Base-by-base conservation (phyloP, 2,113 vertebrate species). In the Myotis brandtii region DNA sequence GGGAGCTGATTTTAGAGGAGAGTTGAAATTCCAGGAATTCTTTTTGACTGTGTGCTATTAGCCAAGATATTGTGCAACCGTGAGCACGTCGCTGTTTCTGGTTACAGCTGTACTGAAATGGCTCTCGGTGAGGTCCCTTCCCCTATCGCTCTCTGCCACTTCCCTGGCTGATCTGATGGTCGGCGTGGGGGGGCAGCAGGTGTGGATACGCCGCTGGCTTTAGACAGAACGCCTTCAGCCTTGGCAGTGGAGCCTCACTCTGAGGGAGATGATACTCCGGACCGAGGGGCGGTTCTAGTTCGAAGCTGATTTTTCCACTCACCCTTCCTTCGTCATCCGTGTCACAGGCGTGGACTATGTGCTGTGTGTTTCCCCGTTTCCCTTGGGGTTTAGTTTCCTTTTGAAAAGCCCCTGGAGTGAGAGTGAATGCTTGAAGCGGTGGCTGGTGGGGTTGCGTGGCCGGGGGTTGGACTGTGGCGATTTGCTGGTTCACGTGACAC, bases 11-110 rank as follows among this genome's bases (percentile, higher is more conserved):
- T 81, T 85, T 70, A 85, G 69, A 90, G 32, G 30, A 79, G 85
- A 76, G 37, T 92, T 84, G 75, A 66, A 87, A 87, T 95, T 84
- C 66, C 13, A 50, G 37, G 37, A 80, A 77, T 69, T 69, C n/a
- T 64, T 89, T 66, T 43, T 86, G 27, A 48, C 80, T 40, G 43
- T 86, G n/a, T 82, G 82, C 56, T 85, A 25, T 40, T 86, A 88
- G 59, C 56, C 82, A 69, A 67, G 54, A 56, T 56, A 21, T 73
- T 94, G 84, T 54, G 59, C 11, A 77, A 8, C 32, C 32, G 25
- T 59, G 27, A 93, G 23, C 48, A 79, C 54, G 13, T 40, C 9
- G 0, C 9, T 20, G 9, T 48, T 18, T 64, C 25, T 32, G 62
- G 84, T 46, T 1, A 48, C 54, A 18, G 52, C 23, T 79, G 18